Conservation (phyloP, 1,140 invertebrate genomes). For the Melanaphis sacchari region DNA sequence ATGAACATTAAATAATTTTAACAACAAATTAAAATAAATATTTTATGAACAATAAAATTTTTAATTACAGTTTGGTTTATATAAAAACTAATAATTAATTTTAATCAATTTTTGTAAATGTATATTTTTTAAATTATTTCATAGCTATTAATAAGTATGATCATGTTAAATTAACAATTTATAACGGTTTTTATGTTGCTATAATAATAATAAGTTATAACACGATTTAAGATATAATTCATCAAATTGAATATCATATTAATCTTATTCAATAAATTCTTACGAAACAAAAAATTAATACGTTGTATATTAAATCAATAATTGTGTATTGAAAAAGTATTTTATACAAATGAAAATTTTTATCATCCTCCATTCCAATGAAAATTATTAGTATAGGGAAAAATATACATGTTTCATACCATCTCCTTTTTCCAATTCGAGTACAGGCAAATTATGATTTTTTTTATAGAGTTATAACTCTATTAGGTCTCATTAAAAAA, state of each 20-base stretch:
- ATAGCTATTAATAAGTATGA: neutral
- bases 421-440: neutral
- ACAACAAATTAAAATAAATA: too few relatives aligned
- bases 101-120: too few relatives aligned
- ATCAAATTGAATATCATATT: neutral
- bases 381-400: neutral
- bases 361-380: neutral
- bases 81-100: too few relatives aligned
- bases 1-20: too few relatives aligned
- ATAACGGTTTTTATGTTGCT: too few relatives aligned
- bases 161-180: neutral
- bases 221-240: too few relatives aligned
- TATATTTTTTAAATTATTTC: neutral
- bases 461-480: neutral
- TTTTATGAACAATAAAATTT: too few relatives aligned
- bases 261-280: neutral
- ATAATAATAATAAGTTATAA: too few relatives aligned
- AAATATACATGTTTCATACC: neutral
- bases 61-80: too few relatives aligned
- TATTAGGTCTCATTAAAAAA: neutral
- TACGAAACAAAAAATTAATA: neutral
- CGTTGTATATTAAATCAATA: neutral
- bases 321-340: neutral
- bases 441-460: neutral
- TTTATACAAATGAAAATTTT: neutral